Conservation (phyloP, 2,797 vertebrate genomes). For the Alcedo atthis region DNA sequence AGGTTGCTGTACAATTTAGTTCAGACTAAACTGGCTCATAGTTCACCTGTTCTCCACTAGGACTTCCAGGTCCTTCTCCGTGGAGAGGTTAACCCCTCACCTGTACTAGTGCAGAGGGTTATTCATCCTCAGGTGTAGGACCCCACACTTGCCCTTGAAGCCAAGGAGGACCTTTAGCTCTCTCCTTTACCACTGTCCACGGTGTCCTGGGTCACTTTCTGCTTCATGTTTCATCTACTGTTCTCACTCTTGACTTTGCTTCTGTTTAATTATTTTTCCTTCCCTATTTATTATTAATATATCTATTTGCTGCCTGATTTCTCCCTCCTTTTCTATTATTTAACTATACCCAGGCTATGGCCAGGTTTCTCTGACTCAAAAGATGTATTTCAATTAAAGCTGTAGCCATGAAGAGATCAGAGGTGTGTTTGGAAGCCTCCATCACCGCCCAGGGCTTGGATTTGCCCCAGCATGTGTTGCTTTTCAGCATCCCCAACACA, state of each 20-base stretch:
- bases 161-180: background rate
- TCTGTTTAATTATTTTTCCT: background rate
- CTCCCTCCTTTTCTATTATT: background rate
- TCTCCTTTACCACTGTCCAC: background rate
- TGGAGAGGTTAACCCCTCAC: background rate
- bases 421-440: background rate
- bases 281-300: background rate
- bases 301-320: background rate
- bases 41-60: background rate
- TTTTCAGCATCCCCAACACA: accelerated
- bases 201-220: background rate
- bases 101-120: background rate
- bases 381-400: background rate
- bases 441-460: background rate
- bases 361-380: background rate
- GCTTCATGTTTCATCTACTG: background rate
- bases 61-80: background rate
- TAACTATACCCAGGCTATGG: accelerated
- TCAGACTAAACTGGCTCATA: background rate
- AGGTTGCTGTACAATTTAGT: background rate
- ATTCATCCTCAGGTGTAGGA: background rate
- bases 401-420: background rate
- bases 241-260: background rate
- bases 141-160: background rate
- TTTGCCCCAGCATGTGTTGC: accelerated